Evolutionary conservation across 1,140 invertebrate species (phyloP).

Genomic region (Drosophila arawakana): DNA sequence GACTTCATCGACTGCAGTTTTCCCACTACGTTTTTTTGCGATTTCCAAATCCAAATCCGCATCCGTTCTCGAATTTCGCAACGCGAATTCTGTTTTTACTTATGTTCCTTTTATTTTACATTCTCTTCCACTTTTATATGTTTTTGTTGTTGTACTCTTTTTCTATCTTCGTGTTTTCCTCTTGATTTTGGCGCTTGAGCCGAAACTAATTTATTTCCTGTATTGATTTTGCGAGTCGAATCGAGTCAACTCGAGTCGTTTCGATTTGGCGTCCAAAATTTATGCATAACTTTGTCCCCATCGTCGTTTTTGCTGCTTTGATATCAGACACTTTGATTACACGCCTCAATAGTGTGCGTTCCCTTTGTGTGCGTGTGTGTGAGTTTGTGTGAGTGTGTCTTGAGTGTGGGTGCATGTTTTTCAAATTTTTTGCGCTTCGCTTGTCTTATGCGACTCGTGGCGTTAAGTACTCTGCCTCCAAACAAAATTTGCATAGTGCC

Average conservation of each 20-base stretch:
- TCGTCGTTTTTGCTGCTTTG: conserved; percentile 49
- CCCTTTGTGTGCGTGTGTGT: conserved; percentile 10
- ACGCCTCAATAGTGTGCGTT: conserved; percentile 59
- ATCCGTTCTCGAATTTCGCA: conserved; percentile 30
- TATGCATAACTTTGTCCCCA: conserved; percentile 72
- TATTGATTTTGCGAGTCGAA: conserved; percentile 62
- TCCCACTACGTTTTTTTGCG: neutral
- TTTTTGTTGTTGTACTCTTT: conserved; percentile 14
- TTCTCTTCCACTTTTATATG: conserved; percentile 2
- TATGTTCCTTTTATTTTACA: conserved; percentile 1
- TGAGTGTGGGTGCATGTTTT: conserved; percentile 66
- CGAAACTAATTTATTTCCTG: conserved; percentile 80
- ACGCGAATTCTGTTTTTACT: conserved; percentile 5
- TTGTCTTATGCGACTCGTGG: conserved; percentile 69
- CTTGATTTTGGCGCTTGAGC: conserved; percentile 55
- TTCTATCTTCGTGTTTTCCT: conserved; percentile 34
- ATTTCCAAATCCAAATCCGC: conserved; percentile 21
- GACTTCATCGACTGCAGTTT: too few species aligned
- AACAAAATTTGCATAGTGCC: conserved; percentile 57
- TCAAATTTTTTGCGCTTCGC: conserved; percentile 77
- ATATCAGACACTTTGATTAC: conserved; percentile 76
- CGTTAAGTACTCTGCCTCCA: conserved; percentile 64
- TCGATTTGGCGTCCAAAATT: conserved; percentile 63
- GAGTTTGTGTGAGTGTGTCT: neutral
- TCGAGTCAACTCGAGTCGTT: conserved; percentile 26